Evolutionary conservation across 1,140 invertebrate genomes (phyloP), one percentile per base, ranked within the genome.

Genomic region (Zaprionus davidi): DNA sequence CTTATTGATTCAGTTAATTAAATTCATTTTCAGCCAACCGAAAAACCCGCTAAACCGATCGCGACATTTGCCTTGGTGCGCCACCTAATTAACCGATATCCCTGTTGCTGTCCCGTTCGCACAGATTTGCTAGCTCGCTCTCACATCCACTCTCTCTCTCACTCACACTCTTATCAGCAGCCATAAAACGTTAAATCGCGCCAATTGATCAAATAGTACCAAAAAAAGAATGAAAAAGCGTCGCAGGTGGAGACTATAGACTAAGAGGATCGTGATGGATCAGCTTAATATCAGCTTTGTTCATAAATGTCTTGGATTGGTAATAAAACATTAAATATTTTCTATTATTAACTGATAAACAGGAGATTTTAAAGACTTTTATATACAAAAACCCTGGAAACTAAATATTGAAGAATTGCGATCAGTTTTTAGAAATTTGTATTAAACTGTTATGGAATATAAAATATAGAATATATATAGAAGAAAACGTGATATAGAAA

Each of bases 1-100:
- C 46, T 38, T 84, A 84, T 88, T 79, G 85, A 90, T 66, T 84
- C 38, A 73, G 81, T 79, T 88, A 88, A 88, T 88, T 85, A 85
- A 90, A 79, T 82, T 88, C 72, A 4, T 72, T 78, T 56, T 70
- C 59, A 41, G 65, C 64, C 49, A 51, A 74, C 9, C 9, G 9
- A 71, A 64, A 17, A 68, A 68, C 2, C 11, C 49, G 53, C 9
- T 17, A 51, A n/a, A 15, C 22, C 9, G 53, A 66, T 34, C 51
- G 53, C 66, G 69, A 81, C 68, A 44, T 31, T 49, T n/a, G 28
- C 28, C 49, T 73, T 71, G 58, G 17, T 24, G 15, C 41, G n/a
- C 44, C 28, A 58, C 17, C 65, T 81, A 78, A 87, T 87, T 88
- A 88, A 56, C 46, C 70, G 46, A 65, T 66, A 65, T 75, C 69